phyloP scores from a whole-genome alignment of 2,113 vertebrate species.

The Passer montanus region DNA sequence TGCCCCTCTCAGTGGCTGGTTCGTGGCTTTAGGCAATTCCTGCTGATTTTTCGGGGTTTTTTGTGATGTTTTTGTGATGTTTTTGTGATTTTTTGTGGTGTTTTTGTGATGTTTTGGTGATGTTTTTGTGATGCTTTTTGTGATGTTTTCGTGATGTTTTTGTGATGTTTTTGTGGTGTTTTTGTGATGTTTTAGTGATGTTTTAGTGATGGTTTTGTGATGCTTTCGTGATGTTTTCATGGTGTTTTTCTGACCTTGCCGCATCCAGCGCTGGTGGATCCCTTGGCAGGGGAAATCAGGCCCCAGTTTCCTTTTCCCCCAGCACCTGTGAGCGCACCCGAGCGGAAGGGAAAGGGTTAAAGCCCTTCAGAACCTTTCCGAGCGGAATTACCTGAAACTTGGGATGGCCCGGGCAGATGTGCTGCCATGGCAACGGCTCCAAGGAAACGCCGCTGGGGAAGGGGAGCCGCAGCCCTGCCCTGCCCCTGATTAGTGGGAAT shows the following conservation, averaged over 20 bases:
- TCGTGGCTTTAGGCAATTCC: not conserved
- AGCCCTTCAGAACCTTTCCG: not conserved
- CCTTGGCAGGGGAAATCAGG: not conserved
- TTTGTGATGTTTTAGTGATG: no score
- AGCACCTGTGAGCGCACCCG: not conserved
- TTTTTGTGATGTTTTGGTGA: no score
- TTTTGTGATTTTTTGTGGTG: no score
- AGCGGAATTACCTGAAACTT: not conserved
- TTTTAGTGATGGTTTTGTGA: no score
- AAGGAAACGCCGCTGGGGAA: not conserved
- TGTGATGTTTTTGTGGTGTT: not conserved
- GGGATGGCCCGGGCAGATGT: not conserved
- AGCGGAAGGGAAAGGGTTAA: not conserved
- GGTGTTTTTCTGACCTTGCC: not conserved
- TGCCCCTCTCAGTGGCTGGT: not conserved
- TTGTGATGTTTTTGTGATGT: no score
- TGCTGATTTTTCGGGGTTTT: fast-evolving
- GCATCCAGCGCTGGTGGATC: not conserved
- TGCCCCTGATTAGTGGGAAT: not conserved
- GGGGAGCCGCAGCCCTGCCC: not conserved
- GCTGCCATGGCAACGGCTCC: not conserved
- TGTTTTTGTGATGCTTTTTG: no score
- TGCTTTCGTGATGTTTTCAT: no score
- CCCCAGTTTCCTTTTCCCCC: not conserved
- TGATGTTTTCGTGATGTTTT: no score